Base-by-base conservation (phyloP, 2,888 invertebrate genomes). In the Limnephilus auricula region DNA sequence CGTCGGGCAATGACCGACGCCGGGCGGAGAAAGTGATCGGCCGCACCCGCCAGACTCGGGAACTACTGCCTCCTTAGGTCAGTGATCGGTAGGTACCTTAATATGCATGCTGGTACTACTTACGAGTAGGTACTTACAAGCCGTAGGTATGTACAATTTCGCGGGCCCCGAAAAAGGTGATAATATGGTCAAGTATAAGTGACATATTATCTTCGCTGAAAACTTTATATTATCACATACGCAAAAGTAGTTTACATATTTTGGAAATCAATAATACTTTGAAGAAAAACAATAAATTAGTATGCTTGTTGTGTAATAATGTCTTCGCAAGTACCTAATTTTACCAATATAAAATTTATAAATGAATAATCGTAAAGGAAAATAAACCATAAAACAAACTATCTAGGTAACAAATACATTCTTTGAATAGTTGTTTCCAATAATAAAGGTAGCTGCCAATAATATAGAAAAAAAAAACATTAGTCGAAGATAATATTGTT, bases 1-100 rank as follows among this genome's bases (percentile, higher is more conserved):
- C 89, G 80, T 89, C 89, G 80, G 79, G 40, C 89, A 34, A 40
- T 37, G 89, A 40, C 37, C 79, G 79, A 31, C 89, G 89, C 40
- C 80, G 89, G 80, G 40, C 50, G 80, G 89, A 37, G 89, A 89
- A 89, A 89, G 89, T 80, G 80, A 87, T 30, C 45, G 65, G 31
- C 40, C 79, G 89, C 79, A 37, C 89, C 89, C 80, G 80, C 80
- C 32, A 25, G n/a, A 78, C 78, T 78, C 25, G 65, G 65, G 25
- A 65, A 65, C 25, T 65, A 65, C 65, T 25, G 25, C 65, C 65
- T 65, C 65, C 65, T 65, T 65, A 65, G 65, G 65, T 65, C 65
- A 65, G 65, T 65, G 65, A 65, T 65, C 65, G 65, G 25, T 25
- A 65, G 65, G 65, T 65, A 65, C 65, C 65, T 65, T 65, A 65